Base-by-base conservation (phyloP, 2,888 invertebrate species). In the Slavum lentiscoides region DNA sequence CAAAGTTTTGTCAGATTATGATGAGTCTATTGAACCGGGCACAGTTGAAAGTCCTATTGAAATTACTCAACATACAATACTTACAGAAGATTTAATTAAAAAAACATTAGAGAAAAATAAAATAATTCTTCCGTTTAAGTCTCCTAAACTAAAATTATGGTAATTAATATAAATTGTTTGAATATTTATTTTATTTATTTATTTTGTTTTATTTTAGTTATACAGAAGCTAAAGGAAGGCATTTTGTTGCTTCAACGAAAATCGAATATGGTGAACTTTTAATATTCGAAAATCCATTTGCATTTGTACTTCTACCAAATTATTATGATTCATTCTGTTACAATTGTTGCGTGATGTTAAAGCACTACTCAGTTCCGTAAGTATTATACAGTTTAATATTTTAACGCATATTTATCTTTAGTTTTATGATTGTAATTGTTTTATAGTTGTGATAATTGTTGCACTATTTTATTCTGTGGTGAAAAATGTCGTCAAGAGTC, bases 221-320 rank as follows among this genome's bases (percentile, higher is more conserved):
- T 82, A 89, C 88, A 83, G 86, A 88, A 66, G 86, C 88, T 39
- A 89, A 88, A 81, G 94, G 94, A 0, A 89, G 94, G 53, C 89
- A 91, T 86, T 91, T 94, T 19, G 85, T 91, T 53, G 90, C 93
- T 0, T 89, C 87, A 17, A 87, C 88, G 82, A 86, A 87, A 55
- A 88, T 93, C 5, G 86, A 87, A 13, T 88, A 89, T 69, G 94
- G 94, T 0, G 92, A 94, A 84, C 88, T 93, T 0, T 86, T 97
- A 61, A 93, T 95, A 86, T 89, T 91, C 0, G 97, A 97, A 86
- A 90, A 91, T 84, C 93, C 96, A 0, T 93, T 92, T 86, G 91
- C 93, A 1, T 93, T 93, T 86, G 93, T 95, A 3, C 86, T 92
- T 86, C 89, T 90, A 17, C 88, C 89, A 15, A 89, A 90, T 82